Percentiles rank a stretch among this genome's conserved stretches.
Conservation (phyloP, 2,113 vertebrate species). For the Gavialis gangeticus region DNA sequence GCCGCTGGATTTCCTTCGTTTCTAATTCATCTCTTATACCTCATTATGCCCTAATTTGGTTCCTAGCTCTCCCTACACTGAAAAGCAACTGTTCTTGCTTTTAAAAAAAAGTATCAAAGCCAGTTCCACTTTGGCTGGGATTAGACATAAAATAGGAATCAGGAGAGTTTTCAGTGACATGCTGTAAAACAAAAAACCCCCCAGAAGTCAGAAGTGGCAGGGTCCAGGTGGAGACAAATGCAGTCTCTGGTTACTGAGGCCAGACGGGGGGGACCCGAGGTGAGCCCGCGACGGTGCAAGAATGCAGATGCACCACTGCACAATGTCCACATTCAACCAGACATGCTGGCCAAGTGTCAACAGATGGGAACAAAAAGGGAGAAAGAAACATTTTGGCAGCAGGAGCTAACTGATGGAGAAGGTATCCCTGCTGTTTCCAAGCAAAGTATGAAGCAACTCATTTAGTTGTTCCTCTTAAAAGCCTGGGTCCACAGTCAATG, state of each 20-base stretch:
- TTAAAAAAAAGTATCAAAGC: constrained; percentile 28
- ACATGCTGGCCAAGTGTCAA: constrained; percentile 12
- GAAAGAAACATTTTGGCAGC: not conserved
- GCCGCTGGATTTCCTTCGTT: not conserved
- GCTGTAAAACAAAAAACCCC: not conserved
- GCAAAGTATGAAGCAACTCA: not conserved
- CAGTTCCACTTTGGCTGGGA: constrained; percentile 8
- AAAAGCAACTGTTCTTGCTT: constrained; percentile 32
- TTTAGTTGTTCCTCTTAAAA: not conserved
- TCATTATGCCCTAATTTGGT: constrained; percentile 5
- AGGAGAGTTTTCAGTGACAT: constrained; percentile 27
- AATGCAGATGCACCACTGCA: constrained; percentile 52
- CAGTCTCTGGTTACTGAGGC: constrained; percentile 57
- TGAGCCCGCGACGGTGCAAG: constrained; percentile 49
- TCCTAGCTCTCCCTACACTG: not conserved
- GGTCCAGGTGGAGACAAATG: constrained; percentile 32
- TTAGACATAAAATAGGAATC: constrained; percentile 27
- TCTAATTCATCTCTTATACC: constrained; percentile 27
- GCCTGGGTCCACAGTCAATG: not conserved
- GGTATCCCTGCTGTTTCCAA: constrained; percentile 14
- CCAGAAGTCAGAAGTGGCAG: constrained; percentile 1
- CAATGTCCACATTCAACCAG: constrained; percentile 44
- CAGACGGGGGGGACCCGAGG: constrained; percentile 34
- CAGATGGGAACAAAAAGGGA: constrained; percentile 19
- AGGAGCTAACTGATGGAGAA: not conserved